A percentile compares a stretch with the other conserved stretches of the same genome.
Evolutionary conservation across 2,113 vertebrate species (phyloP).

Genomic region (Xenus cinereus): DNA sequence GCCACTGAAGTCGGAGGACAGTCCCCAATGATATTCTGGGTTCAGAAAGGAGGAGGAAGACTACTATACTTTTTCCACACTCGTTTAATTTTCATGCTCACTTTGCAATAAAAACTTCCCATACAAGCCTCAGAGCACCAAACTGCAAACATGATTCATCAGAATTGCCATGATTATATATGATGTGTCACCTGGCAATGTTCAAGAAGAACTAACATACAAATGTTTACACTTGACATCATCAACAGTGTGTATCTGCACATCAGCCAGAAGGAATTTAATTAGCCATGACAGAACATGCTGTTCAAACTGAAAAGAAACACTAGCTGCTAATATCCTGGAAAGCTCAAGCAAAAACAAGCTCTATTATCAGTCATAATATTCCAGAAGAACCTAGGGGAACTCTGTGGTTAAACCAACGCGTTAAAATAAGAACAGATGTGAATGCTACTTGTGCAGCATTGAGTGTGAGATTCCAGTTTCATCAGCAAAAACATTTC

Average conservation of each 20-base stretch:
- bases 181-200: constrained; percentile 47
- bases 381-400: constrained; percentile 28
- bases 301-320: constrained; percentile 50
- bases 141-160: constrained; percentile 45
- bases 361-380: constrained; percentile 34
- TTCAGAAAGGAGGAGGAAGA: background rate
- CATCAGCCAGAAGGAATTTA: constrained; percentile 64
- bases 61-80: background rate
- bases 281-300: constrained; percentile 63
- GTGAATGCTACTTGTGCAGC: background rate
- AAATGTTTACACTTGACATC: constrained; percentile 60
- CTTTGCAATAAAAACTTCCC: background rate
- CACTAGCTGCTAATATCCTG: constrained; percentile 56
- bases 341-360: constrained; percentile 52
- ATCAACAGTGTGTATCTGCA: constrained; percentile 59
- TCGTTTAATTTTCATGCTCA: background rate
- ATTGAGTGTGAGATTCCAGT: fast-evolving
- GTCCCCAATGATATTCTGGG: background rate
- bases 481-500: background rate
- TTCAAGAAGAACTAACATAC: constrained; percentile 44
- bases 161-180: constrained; percentile 32
- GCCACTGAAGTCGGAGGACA: background rate
- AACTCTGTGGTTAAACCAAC: background rate
- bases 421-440: constrained; percentile 1
- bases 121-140: background rate